Base-by-base conservation (phyloP, 2,113 vertebrate genomes). In the Cyanoderma ruficeps region DNA sequence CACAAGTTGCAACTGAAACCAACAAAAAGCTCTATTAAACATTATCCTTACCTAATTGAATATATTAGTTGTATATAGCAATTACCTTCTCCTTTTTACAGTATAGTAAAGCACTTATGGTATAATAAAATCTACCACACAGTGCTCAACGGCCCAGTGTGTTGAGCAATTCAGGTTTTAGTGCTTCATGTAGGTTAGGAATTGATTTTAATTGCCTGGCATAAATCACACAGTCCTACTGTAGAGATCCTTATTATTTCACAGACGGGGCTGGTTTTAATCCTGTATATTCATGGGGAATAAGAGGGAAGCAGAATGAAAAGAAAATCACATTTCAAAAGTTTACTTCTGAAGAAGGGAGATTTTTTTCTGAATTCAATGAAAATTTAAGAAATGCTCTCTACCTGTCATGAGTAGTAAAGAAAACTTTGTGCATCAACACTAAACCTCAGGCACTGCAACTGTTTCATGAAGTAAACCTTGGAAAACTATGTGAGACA, bases 121-220 rank as follows among this genome's bases (percentile, higher is more conserved):
- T 67, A 94, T 67, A 77, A 90, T 96, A 96, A 96, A 97, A 94
- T 71, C 90, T 86, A 95, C 96, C 96, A 90, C 94, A 96, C 83
- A 90, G 90, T 68, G 72, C 85, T 96, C 95, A 92, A 75, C 93
- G 91, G 83, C 72, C 27, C 44, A n/a, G 69, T 87, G 87, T 95
- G 89, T 96, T 82, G 78, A 87, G 93, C 77, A 96, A 92, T 92
- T 92, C 79, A 86, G 85, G 8, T 97, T 97, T 94, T 93, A 96
- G 90, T 95, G 85, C 85, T 81, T 93, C 50, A 1, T 74, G 86
- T 92, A 93, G 64, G 88, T 81, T 81, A 94, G 90, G 56, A 92
- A 96, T 93, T 93, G 47, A 90, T 92, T 96, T 96, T 96, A 95
- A 95, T 92, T 96, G 92, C 90, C 79, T 92, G 56, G 47, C 6